Base-by-base conservation (phyloP, 1,140 invertebrate genomes). In the Ooceraea biroi region DNA sequence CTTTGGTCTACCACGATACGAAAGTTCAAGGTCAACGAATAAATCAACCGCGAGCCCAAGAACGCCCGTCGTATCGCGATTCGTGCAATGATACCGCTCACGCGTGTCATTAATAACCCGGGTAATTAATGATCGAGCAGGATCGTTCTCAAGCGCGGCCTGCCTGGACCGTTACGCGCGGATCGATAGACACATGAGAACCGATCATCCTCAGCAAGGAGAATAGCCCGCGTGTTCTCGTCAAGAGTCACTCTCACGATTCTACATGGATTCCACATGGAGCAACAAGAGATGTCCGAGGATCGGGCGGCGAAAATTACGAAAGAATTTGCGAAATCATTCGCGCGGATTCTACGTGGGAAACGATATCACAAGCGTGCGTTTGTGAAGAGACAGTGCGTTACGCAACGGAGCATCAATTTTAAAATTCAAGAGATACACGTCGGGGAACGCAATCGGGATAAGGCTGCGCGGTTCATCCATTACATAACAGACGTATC, bases 1-100 rank as follows among this genome's bases (percentile, higher is more conserved):
- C 71, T 82, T 83, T 41, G 69, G 46, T 61, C 25, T 61, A 17
- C 30, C 72, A 36, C 14, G 78, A 69, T 52, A 88, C 68, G 57
- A 74, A 71, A 82, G 82, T 89, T 89, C 87, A 89, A 89, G 82
- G 88, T 85, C 77, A 66, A 57, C 10, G 60, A 77, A 89, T 89
- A 89, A 89, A 88, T 89, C 82, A 89, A 89, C 65, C 55, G 83
- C 63, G 78, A 69, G 19, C 66, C 52, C 44, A 61, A 68, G 36
- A 58, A 60, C 73, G 76, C 87, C 87, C 73, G 57, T 88, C 71
- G 60, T 72, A 69, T 78, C 52, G 78, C 55, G 57, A 84, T 72
- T 69, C 55, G 17, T 55, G 71, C 82, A 84, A 78, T 88, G 85
- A 89, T 89, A 89, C 72, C 58, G 22, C 87, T 57, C 55, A 55